These are phyloP conservation scores for Ochropleura plecta DNA, from an alignment of 2,888 invertebrate species.

Conservation along the genomic window DNA sequence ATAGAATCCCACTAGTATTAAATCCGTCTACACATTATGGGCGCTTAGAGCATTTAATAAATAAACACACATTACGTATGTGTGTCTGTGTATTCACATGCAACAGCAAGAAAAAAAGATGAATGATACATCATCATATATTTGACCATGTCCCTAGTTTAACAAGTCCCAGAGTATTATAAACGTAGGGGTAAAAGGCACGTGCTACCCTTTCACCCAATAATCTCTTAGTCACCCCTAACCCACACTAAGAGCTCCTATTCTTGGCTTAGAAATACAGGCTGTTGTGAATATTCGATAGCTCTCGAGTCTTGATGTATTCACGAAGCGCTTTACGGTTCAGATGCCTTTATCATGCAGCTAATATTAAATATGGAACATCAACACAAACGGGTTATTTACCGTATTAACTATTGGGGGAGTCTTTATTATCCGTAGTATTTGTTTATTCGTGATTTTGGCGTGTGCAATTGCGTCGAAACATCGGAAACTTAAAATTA, in stretches of 20 bases:
- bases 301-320: slow-evolving; percentile 31
- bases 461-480: too few species aligned
- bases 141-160: not conserved
- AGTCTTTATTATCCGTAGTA: too few species aligned
- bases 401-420: too few species aligned
- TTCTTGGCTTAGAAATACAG: slow-evolving; percentile 44
- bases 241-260: slow-evolving; percentile 50
- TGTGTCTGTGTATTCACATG: too few species aligned
- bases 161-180: slow-evolving; percentile 4
- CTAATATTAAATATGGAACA: slow-evolving; percentile 34
- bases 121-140: not conserved
- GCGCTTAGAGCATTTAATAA: too few species aligned
- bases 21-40: too few species aligned
- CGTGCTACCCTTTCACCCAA: slow-evolving; percentile 39
- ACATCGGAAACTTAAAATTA: too few species aligned
- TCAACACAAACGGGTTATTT: too few species aligned
- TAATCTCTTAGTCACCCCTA: slow-evolving; percentile 43
- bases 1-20: too few species aligned
- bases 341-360: slow-evolving; percentile 26
- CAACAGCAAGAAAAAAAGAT: too few species aligned
- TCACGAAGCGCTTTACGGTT: slow-evolving; percentile 26
- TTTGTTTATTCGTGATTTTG: too few species aligned
- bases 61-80: too few species aligned
- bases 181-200: slow-evolving; percentile 23
- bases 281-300: slow-evolving; percentile 45